Evolutionary conservation across 2,113 vertebrate genomes (phyloP), one percentile per base, ranked within the genome.

Genomic region (Oxyura jamaicensis): DNA sequence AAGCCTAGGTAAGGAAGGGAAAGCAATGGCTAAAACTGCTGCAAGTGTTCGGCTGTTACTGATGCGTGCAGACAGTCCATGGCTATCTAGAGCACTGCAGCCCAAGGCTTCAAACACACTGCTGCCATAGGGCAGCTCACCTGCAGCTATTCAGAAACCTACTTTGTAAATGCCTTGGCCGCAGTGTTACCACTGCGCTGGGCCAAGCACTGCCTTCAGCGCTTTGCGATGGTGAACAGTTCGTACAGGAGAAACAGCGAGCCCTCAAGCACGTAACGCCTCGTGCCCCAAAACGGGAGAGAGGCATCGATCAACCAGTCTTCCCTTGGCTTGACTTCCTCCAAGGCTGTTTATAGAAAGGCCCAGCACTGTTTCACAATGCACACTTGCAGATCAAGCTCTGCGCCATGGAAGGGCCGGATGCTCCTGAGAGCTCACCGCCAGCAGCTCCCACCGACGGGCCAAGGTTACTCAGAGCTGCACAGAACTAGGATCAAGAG

Each of bases 61-160:
- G 41, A 41, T 11, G 2, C 1, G 0, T 29, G 46, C 44, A 59
- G 50, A 22, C 73, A 44, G 46, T 10, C 36, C 44, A 8, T 5
- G 26, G 59, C 73, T 74, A 39, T 13, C 56, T 28, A 17, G 3
- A 44, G 76, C 60, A 52, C 15, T 10, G 23, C 69, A 73, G 66
- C 76, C 42, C 91, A 72, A 66, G 66, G 85, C 68, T 75, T 56
- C 56, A 46, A 83, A 2, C 8, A 35, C 10, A 2, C 42, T 65
- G 56, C 65, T 56, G 56, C 90, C 39, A 25, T 4, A 25, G 65
- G 79, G 80, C 53, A 81, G 76, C 41, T 75, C 0, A 2, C 58
- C 83, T 62, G 17, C 88, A 86, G 80, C 74, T 44, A 29, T 48
- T 52, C 89, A 60, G 3, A 84, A 84, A 36, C 20, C 77, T 86